phyloP scores from a whole-genome alignment of 2,797 vertebrate species.

The Morelia viridis region DNA sequence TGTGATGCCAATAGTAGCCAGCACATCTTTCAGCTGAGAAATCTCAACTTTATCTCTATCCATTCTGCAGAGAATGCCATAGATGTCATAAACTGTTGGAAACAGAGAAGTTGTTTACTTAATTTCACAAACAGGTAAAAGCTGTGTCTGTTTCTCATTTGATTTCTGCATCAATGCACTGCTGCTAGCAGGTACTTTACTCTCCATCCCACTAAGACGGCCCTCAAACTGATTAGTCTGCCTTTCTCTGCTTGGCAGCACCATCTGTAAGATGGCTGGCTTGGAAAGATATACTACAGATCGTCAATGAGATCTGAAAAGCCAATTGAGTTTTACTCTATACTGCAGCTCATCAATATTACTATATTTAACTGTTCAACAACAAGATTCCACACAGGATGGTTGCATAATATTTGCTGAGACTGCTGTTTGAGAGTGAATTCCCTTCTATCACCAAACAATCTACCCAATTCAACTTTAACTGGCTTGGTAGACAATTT shows the following conservation, averaged over 20 bases:
- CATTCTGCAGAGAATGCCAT: conserved; percentile 3
- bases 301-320: background rate
- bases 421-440: background rate
- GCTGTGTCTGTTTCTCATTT: background rate
- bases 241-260: background rate
- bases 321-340: background rate
- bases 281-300: background rate
- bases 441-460: background rate
- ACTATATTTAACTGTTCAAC: background rate
- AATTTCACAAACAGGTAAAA: background rate
- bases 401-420: background rate
- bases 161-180: background rate
- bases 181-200: background rate
- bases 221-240: background rate
- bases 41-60: conserved; percentile 44
- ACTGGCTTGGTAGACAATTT: background rate
- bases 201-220: background rate
- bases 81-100: conserved; percentile 14
- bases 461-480: background rate
- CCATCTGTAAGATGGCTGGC: background rate
- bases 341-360: background rate
- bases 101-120: background rate
- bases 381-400: background rate
- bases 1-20: conserved; percentile 34
- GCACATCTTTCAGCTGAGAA: conserved; percentile 29